Evolutionary conservation across 2,113 vertebrate genomes (phyloP), one percentile per base, ranked within the genome.

Genomic region (Tragelaphus buxtoni): DNA sequence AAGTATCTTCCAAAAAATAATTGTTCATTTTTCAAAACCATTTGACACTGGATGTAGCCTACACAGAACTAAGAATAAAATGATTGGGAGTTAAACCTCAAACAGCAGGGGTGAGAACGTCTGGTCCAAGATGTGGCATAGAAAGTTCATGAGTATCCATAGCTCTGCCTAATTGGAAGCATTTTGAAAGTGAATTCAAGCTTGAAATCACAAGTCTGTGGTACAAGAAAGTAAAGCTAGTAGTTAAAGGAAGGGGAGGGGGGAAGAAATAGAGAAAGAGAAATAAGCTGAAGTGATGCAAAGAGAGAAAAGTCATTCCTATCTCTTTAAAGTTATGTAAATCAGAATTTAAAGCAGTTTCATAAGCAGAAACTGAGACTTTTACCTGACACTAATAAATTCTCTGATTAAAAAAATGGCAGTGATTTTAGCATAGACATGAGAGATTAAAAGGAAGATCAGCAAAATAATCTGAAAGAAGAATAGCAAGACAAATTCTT

Each of bases 61-160:
- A 51, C 51, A 80, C 51, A 90, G 65, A 45, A 85, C 42, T 60
- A 47, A 49, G 55, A 94, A 51, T 39, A 49, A 93, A 96, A 30
- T 45, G 32, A 28, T 61, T n/a, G 51, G 17, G 49, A 51, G 14
- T 13, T 1, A 47, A 90, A 76, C 39, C 7, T 87, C n/a, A 63
- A 14, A 4, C 8, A 58, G 65, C 6, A 30, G 24, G 5, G 7
- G 12, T 13, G 5, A 4, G 47, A 18, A n/a, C 30, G 1, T 18
- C 35, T 77, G n/a, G 6, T 65, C 1, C 35, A 47, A 63, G 55
- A 79, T 5, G 26, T 79, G 42, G 10, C 18, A 51, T n/a, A 55
- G 32, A 81, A 72, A 30, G 13, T 28, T 22, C n/a, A 72, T 32
- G 14, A 3, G 6, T 4, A 9, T 56, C 42, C 24, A 55, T 9